phyloP scores from a whole-genome alignment of 2,888 invertebrate species.

The Cecidostiba fungosa region DNA sequence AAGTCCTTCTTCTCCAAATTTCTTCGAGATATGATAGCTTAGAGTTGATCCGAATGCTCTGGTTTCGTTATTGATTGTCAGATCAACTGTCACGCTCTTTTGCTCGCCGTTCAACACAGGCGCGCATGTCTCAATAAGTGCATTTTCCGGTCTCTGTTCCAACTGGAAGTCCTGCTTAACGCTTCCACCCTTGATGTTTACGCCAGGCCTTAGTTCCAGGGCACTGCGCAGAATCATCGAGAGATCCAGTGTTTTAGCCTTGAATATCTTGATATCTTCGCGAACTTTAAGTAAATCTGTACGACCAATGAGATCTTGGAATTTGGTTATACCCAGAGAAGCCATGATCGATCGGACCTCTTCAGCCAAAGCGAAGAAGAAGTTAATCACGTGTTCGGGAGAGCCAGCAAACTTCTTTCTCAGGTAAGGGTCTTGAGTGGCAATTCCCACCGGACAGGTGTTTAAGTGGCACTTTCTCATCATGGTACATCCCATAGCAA shows the following conservation, averaged over 20 bases:
- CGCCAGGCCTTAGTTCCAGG: constrained; percentile 92
- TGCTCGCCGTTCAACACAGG: constrained; percentile 89
- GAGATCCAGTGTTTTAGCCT: constrained; percentile 93
- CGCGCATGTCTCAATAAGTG: constrained; percentile 87
- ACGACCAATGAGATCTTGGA: constrained; percentile 95
- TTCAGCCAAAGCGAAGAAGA: constrained; percentile 98
- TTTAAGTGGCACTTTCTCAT: constrained; percentile 99
- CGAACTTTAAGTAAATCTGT: constrained; percentile 92
- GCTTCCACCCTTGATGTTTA: constrained; percentile 94
- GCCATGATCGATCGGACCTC: constrained; percentile 97
- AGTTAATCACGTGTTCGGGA: constrained; percentile 98
- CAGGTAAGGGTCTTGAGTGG: constrained; percentile 97
- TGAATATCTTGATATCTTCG: constrained; percentile 86
- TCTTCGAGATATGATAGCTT: constrained; percentile 96
- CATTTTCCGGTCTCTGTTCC: constrained; percentile 91
- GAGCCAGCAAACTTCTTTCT: constrained; percentile 98
- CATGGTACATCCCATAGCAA: constrained; percentile 99
- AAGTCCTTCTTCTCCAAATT: constrained; percentile 92
- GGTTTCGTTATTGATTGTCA: constrained; percentile 94
- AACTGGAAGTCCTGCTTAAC: constrained; percentile 92
- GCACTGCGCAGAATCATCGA: constrained; percentile 94
- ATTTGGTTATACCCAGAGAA: constrained; percentile 91
- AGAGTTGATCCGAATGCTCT: constrained; percentile 96
- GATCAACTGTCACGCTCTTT: constrained; percentile 86
- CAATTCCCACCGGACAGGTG: constrained; percentile 99